These are phyloP conservation scores for Campylomormyrus numenius DNA, from an alignment of 2,113 vertebrate genomes.

Conservation along the genomic window DNA sequence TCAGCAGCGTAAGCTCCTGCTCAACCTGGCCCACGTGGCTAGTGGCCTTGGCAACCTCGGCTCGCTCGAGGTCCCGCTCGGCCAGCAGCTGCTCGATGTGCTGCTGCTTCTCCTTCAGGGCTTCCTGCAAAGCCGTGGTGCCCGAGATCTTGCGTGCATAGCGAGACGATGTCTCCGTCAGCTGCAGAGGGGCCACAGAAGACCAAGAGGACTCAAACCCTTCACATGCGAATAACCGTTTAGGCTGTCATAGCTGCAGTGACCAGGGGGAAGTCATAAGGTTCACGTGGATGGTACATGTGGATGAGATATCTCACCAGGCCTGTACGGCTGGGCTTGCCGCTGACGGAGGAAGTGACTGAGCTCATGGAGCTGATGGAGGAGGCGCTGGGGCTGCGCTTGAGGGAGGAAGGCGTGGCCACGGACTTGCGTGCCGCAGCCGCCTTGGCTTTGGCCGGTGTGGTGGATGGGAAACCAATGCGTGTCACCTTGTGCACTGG, in stretches of 20 bases:
- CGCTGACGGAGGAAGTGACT: constrained; percentile 88
- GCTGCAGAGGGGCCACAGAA: constrained; percentile 49
- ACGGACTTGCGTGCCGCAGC: constrained; percentile 72
- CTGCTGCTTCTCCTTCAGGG: constrained; percentile 97
- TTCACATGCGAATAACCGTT: not conserved
- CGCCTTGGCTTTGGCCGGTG: constrained; percentile 89
- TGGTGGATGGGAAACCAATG: constrained; percentile 95
- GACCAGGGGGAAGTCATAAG: not conserved
- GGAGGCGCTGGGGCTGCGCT: constrained; percentile 88
- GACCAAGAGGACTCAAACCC: not conserved
- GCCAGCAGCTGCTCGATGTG: constrained; percentile 97
- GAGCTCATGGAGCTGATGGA: constrained; percentile 95
- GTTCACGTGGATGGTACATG: not conserved
- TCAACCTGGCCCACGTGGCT: constrained; percentile 90
- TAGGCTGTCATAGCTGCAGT: not conserved
- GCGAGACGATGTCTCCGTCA: constrained; percentile 94
- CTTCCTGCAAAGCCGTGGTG: constrained; percentile 93
- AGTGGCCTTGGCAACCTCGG: constrained; percentile 92
- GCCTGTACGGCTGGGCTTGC: constrained; percentile 91
- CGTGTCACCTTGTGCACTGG: constrained; percentile 95
- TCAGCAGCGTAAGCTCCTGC: constrained; percentile 78
- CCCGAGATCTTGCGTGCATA: constrained; percentile 95
- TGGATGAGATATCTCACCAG: constrained; percentile 63
- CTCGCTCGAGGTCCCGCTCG: constrained; percentile 89
- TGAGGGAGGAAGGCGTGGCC: constrained; percentile 68